These are phyloP conservation scores for Taxidea taxus DNA, from an alignment of 2,113 vertebrate species.

Conservation along the genomic window DNA sequence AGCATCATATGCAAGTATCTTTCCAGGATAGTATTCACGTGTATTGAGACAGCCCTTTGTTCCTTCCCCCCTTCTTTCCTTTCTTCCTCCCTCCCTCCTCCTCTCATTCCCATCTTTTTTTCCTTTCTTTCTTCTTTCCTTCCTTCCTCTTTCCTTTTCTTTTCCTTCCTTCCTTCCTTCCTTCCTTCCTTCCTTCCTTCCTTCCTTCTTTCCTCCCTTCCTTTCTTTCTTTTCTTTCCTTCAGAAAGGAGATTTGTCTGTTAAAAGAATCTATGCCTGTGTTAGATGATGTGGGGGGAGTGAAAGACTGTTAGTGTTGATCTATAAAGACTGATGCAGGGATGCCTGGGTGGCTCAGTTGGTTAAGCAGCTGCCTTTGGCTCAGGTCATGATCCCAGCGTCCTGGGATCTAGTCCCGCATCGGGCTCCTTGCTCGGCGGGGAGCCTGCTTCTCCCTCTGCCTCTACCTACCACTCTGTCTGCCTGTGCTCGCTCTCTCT, in stretches of 20 bases:
- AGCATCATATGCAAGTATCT: not conserved
- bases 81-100: not conserved
- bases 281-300: not conserved
- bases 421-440: too few relatives aligned
- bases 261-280: not conserved
- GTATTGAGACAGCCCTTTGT: not conserved
- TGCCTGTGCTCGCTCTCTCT: too few relatives aligned
- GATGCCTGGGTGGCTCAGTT: too few relatives aligned
- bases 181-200: not conserved
- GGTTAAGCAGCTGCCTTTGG: too few relatives aligned
- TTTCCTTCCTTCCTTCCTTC: too few relatives aligned
- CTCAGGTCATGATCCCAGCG: too few relatives aligned
- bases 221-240: not conserved
- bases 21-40: not conserved
- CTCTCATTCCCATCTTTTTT: not conserved
- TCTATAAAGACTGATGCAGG: not conserved
- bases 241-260: not conserved
- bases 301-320: not conserved
- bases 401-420: too few relatives aligned
- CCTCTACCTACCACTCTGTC: too few relatives aligned
- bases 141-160: not conserved
- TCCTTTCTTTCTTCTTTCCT: not conserved
- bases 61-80: not conserved
- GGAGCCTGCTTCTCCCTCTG: too few relatives aligned
- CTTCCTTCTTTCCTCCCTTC: not conserved